Percentiles rank a stretch among this genome's conserved stretches.
Conservation (phyloP, 2,888 invertebrate species). For the Tryphoninae sp. region DNA sequence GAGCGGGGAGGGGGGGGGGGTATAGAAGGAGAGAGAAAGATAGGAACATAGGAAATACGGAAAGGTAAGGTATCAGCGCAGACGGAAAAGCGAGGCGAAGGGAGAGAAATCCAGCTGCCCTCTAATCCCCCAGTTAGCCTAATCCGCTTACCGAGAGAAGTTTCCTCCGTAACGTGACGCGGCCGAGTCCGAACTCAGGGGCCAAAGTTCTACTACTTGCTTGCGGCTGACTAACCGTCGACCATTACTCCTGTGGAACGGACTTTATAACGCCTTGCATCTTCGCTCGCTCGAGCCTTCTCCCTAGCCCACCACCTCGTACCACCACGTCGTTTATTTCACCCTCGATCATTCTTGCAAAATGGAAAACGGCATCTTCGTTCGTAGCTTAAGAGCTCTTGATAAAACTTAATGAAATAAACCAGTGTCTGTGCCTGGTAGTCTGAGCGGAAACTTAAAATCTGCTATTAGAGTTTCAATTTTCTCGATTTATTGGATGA, state of each 20-base stretch:
- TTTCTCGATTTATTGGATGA: not conserved
- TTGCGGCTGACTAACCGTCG: constrained; percentile 64
- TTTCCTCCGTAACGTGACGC: constrained; percentile 58
- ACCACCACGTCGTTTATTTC: constrained; percentile 19
- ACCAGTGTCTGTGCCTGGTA: not conserved
- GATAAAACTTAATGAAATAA: constrained; percentile 1
- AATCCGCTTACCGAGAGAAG: constrained; percentile 64
- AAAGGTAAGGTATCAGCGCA: constrained; percentile 29
- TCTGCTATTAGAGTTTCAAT: not conserved
- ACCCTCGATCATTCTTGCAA: constrained; percentile 18
- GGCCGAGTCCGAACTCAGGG: constrained; percentile 49
- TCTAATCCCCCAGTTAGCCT: constrained; percentile 65
- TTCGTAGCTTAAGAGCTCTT: not conserved
- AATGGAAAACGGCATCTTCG: constrained; percentile 14
- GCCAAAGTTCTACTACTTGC: constrained; percentile 60
- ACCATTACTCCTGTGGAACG: constrained; percentile 55
- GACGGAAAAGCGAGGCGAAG: constrained; percentile 12
- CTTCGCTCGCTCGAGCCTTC: constrained; percentile 22
- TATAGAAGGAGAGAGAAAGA: not conserved
- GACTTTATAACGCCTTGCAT: constrained; percentile 28
- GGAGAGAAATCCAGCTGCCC: constrained; percentile 47
- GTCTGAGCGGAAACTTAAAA: not conserved
- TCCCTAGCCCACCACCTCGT: not conserved
- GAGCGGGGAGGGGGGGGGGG: not conserved
- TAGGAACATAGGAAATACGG: not conserved